Evolutionary conservation across 2,797 vertebrate genomes (phyloP).

Genomic region (Hydrolagus colliei): DNA sequence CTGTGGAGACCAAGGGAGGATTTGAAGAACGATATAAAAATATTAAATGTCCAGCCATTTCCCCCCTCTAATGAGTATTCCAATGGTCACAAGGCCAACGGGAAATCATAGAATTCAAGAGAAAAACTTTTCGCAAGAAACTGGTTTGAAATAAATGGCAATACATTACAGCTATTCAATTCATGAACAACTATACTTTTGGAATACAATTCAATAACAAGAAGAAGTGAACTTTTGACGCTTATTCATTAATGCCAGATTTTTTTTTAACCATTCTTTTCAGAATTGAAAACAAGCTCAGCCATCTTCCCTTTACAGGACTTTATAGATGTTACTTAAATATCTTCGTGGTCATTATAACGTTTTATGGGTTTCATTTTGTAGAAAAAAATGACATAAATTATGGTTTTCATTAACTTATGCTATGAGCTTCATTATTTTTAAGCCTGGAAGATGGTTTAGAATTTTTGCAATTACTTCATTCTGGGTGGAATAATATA

Average conservation of each 20-base stretch:
- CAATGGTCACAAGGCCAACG: not conserved
- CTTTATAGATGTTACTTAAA: no score
- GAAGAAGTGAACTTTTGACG: not conserved
- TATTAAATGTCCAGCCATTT: not conserved
- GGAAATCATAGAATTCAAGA: not conserved
- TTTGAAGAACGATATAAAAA: not conserved
- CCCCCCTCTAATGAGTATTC: not conserved
- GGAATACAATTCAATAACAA: not conserved
- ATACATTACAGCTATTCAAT: not conserved
- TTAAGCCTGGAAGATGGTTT: not conserved
- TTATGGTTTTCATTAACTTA: not conserved
- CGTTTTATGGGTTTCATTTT: no score
- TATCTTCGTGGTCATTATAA: no score
- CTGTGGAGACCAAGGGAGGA: not conserved
- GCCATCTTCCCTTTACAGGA: no score
- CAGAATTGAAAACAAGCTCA: no score
- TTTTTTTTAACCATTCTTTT: no score
- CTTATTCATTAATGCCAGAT: not conserved
- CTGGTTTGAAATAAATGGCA: not conserved
- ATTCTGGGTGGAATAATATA: not conserved
- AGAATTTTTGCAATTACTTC: not conserved
- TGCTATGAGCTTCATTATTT: not conserved
- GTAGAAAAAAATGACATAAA: no score
- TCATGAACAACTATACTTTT: not conserved
- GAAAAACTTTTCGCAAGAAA: not conserved